These are phyloP conservation scores for Lycocerus yunnanus DNA, from an alignment of 2,888 invertebrate species.

Conservation along the genomic window DNA sequence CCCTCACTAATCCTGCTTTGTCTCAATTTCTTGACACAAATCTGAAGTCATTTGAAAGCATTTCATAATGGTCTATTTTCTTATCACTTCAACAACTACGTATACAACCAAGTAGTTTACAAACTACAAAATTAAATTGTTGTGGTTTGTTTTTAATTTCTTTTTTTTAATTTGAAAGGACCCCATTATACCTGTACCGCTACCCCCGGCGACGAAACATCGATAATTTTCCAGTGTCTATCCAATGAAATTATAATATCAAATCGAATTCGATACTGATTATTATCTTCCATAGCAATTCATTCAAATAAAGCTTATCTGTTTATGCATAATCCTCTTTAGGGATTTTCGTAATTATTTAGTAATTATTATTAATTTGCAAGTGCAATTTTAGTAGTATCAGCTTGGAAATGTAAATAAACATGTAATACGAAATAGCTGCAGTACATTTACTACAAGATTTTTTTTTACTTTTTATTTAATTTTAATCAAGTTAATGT, in stretches of 20 bases:
- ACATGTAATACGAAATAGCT: background rate
- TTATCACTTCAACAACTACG: constrained; percentile 6
- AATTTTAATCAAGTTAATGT: constrained; percentile 1
- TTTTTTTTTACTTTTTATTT: background rate
- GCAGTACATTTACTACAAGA: background rate
- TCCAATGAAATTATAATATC: background rate
- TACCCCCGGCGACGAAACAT: background rate
- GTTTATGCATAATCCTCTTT: constrained; percentile 1
- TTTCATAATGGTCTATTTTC: constrained; percentile 8
- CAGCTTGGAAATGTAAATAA: background rate
- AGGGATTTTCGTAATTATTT: background rate
- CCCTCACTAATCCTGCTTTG: constrained; percentile 16
- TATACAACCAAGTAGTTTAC: background rate
- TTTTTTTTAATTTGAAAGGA: background rate
- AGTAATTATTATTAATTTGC: constrained; percentile 5
- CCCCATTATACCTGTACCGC: too few species aligned
- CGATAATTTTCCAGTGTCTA: background rate
- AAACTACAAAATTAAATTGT: background rate
- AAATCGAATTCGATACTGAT: background rate
- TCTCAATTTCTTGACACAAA: constrained; percentile 19
- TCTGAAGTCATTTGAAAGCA: constrained; percentile 9
- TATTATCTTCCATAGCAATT: background rate
- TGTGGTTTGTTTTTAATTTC: background rate
- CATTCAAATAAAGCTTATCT: constrained; percentile 1
- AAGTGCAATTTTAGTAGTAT: background rate